Base-by-base conservation (phyloP, 2,113 vertebrate species). In the Pseudopipra pipra region DNA sequence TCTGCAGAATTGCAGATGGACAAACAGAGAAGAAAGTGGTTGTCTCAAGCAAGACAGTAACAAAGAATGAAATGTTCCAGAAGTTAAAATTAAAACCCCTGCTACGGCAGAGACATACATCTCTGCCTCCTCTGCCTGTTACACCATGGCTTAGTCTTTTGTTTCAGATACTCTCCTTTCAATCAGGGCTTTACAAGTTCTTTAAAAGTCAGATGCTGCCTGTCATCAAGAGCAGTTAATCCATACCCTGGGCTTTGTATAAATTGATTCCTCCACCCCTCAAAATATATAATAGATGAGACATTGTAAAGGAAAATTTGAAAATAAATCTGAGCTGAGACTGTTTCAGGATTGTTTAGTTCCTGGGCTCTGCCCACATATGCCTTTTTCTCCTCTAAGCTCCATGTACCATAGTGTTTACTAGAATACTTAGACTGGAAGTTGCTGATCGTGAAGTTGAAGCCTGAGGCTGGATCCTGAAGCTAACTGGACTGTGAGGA, bases 1-100 rank as follows among this genome's bases (percentile, higher is more conserved):
- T 91, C 41, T 80, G 68, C 51, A 83, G 47, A 92, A 65, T 37
- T 96, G 90, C 94, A 96, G 86, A 88, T 97, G 93, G 96, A 97
- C 94, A 94, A 93, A 85, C 37, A 85, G 76, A 94, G 68, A 93
- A 52, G 76, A 59, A 94, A 95, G 49, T 19, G 61, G 41, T 93
- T 95, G 86, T 81, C 55, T 86, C 95, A 87, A 96, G 91, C 46
- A 86, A 87, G 72, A 70, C 72, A 90, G 31, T 88, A 97, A 91
- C 77, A 95, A 54, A 88, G 83, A 97, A 92, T 93, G 79, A 95
- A 94, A 89, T 74, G 90, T 87, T 97, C 14, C 65, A 55, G 61
- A 80, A 96, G 46, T 93, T 96, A 94, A 95, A 95, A 94, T 92
- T 94, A 94, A 97, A 84, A 62, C 35, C 21, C 22, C 39, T 85